These are phyloP conservation scores for Hydrozoanthus gracilis DNA, from an alignment of 92 coral and sea anemone genomes.

Conservation along the genomic window DNA sequence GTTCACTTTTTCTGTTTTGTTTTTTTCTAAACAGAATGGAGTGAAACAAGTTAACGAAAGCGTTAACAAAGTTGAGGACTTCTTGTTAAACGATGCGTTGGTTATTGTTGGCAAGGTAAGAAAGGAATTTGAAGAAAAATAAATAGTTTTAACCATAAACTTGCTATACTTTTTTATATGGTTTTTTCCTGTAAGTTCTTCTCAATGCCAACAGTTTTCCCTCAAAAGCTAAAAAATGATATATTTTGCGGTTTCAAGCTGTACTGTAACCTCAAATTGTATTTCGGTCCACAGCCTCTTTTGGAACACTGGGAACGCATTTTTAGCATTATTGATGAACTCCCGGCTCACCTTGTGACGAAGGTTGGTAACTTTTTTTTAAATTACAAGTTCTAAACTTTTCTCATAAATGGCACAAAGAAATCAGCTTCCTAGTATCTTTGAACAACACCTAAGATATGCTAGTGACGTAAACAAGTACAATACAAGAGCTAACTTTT, in stretches of 20 bases:
- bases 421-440: too few species aligned
- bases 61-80: neutral
- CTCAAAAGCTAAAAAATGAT: neutral
- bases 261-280: neutral
- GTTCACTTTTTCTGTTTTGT: neutral
- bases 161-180: neutral
- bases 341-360: neutral
- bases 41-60: neutral
- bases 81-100: too few species aligned
- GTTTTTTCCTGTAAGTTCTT: too few species aligned
- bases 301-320: conserved; percentile 15
- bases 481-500: too few species aligned
- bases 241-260: neutral
- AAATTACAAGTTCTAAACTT: neutral
- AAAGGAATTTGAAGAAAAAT: too few species aligned
- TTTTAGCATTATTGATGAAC: conserved; percentile 11
- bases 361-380: conserved; percentile 1
- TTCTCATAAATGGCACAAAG: too few species aligned
- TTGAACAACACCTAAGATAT: too few species aligned
- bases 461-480: too few species aligned
- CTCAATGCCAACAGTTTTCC: too few species aligned
- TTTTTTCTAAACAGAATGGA: conserved; percentile 20
- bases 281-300: neutral
- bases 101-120: too few species aligned
- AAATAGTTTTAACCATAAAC: neutral